Conservation (phyloP, 2,888 invertebrate genomes). For the Cryptocephalus moraei region DNA sequence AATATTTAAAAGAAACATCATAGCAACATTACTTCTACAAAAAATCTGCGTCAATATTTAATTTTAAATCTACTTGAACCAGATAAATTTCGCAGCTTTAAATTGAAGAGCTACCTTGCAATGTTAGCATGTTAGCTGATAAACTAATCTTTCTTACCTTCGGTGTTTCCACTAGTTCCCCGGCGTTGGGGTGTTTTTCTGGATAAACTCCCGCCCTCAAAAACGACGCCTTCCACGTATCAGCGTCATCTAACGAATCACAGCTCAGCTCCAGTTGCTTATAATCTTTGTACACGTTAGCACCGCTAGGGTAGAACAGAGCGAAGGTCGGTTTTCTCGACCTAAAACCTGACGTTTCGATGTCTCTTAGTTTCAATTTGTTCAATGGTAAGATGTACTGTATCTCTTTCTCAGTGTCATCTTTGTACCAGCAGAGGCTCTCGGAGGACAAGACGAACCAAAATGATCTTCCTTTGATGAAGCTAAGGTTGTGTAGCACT, state of each 20-base stretch:
- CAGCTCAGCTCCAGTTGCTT: conserved; percentile 97
- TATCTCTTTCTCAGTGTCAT: conserved; percentile 99
- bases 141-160: too few relatives aligned
- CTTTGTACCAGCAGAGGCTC: conserved; percentile 78
- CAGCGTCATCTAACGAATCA: conserved; percentile 93
- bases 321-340: conserved; percentile 95
- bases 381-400: conserved; percentile 98
- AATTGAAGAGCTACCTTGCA: too few relatives aligned
- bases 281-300: conserved; percentile 95
- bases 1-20: too few relatives aligned
- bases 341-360: conserved; percentile 91
- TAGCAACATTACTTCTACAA: too few relatives aligned
- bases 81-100: too few relatives aligned
- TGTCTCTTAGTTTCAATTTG: conserved; percentile 89
- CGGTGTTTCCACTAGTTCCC: too few relatives aligned
- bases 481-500: conserved; percentile 97
- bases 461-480: conserved; percentile 96
- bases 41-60: too few relatives aligned
- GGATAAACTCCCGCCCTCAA: conserved; percentile 98
- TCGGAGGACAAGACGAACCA: conserved; percentile 96
- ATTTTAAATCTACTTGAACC: too few relatives aligned
- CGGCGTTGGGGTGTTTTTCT: conserved; percentile 61
- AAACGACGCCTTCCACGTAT: conserved; percentile 99
- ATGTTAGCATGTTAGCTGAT: too few relatives aligned
- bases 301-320: conserved; percentile 92